Conservation (phyloP, 2,797 vertebrate species). For the Telmatherina bonti region DNA sequence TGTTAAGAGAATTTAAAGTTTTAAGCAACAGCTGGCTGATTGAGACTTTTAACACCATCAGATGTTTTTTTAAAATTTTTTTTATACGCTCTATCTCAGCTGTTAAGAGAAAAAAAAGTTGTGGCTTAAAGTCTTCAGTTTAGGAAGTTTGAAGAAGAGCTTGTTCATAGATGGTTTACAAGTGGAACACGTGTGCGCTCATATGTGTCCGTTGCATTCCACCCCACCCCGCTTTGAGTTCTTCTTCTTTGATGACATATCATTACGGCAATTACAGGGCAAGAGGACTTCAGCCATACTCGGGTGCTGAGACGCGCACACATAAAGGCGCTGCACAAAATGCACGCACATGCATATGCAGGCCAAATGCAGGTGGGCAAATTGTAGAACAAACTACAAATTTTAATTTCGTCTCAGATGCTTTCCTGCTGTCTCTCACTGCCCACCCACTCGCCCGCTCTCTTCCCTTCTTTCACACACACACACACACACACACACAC, state of each 20-base stretch:
- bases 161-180: conserved; percentile 65
- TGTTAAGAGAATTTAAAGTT: conserved; percentile 27
- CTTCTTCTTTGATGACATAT: conserved; percentile 76
- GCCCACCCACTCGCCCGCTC: background rate
- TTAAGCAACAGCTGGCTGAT: conserved; percentile 9
- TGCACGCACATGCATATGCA: conserved; percentile 17
- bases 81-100: conserved; percentile 26
- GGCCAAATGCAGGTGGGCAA: conserved; percentile 40
- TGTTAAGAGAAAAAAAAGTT: conserved; percentile 5
- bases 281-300: conserved; percentile 54
- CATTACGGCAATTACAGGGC: conserved; percentile 81
- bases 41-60: conserved; percentile 12
- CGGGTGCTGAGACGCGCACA: conserved; percentile 28
- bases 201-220: conserved; percentile 69
- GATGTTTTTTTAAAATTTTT: background rate
- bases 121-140: conserved; percentile 38
- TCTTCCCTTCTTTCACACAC: conserved; percentile 2
- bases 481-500: conserved; percentile 23
- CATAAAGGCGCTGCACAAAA: conserved; percentile 20
- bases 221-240: conserved; percentile 68
- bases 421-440: conserved; percentile 2
- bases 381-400: conserved; percentile 30
- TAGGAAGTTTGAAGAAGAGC: conserved; percentile 40
- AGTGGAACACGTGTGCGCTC: conserved; percentile 36
- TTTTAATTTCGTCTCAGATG: conserved; percentile 38